Evolutionary conservation across 2,113 vertebrate genomes (phyloP), one percentile per base, ranked within the genome.

Genomic region (Kryptolebias marmoratus): DNA sequence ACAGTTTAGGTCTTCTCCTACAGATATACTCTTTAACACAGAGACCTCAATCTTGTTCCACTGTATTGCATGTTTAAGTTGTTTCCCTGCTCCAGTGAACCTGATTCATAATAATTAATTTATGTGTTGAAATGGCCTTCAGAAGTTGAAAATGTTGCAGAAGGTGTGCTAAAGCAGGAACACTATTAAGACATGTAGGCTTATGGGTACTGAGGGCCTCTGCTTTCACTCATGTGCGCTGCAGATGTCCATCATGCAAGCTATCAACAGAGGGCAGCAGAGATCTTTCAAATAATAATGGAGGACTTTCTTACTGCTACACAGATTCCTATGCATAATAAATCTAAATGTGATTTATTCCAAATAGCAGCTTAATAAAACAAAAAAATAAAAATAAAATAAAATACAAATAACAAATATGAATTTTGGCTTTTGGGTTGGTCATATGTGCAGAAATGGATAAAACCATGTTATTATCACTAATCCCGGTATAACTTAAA

Each of bases 201-300:
- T 42, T 9, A 42, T 42, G 39, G 39, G 39, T 42, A 1, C 39
- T 42, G 39, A 42, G 4, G 39, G 10, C 39, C 10, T 42, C 9
- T 42, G 39, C 39, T 9, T 53, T n/a, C 11, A 6, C 1, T 60
- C 2, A 4, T 22, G 6, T 44, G 1, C 14, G 0, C 8, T 42
- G 22, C 22, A n/a, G 27, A 53, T 8, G 30, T 31, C 22, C 12
- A 50, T 4, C 1, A 32, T 10, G n/a, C 3, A 62, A 36, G 2
- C 18, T 1, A 14, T 8, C 89, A 84, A 4, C 81, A 91, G 90
- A 87, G 75, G 84, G 88, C 77, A 90, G 88, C 84, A 91, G 79
- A 90, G 75, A 16, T 68, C 87, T 87, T 30, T 79, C 2, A 31
- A 32, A 15, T 54, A 4, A 4, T 0, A 16, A 15, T 8, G 11